Evolutionary conservation across 2,797 vertebrate species (phyloP).

Genomic region (Limnodromus scolopaceus): DNA sequence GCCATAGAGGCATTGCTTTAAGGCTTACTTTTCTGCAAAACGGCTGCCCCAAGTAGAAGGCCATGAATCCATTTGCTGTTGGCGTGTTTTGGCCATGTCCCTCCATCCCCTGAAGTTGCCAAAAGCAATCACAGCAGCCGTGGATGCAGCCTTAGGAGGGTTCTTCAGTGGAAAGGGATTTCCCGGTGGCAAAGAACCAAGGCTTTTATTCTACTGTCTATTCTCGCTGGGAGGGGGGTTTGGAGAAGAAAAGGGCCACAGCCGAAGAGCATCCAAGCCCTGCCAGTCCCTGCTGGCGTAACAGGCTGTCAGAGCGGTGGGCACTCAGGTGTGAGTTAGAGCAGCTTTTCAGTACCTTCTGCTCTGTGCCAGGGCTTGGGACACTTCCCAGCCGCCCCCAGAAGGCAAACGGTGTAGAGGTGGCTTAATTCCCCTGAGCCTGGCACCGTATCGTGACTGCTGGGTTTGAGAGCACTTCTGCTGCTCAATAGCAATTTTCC

Average conservation of each 20-base stretch:
- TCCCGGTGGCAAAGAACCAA: slow-evolving; percentile 4
- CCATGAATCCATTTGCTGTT: neutral
- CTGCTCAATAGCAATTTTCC: neutral
- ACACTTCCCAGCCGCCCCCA: neutral
- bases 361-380: neutral
- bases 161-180: neutral
- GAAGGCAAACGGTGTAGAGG: neutral
- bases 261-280: accelerated
- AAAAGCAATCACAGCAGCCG: neutral
- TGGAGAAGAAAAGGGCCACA: neutral
- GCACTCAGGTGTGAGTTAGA: neutral
- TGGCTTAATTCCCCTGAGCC: neutral
- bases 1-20: neutral
- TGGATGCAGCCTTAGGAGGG: neutral
- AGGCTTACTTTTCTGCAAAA: neutral
- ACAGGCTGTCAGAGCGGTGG: neutral
- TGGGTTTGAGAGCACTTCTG: neutral
- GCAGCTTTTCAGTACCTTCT: neutral
- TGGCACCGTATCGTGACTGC: neutral
- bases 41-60: neutral
- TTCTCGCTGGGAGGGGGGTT: neutral
- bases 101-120: neutral
- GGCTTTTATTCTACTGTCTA: neutral
- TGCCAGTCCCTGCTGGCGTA: slow-evolving; percentile 15
- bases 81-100: neutral